Base-by-base conservation (phyloP, 2,797 vertebrate genomes). In the Gymnocypris eckloni region DNA sequence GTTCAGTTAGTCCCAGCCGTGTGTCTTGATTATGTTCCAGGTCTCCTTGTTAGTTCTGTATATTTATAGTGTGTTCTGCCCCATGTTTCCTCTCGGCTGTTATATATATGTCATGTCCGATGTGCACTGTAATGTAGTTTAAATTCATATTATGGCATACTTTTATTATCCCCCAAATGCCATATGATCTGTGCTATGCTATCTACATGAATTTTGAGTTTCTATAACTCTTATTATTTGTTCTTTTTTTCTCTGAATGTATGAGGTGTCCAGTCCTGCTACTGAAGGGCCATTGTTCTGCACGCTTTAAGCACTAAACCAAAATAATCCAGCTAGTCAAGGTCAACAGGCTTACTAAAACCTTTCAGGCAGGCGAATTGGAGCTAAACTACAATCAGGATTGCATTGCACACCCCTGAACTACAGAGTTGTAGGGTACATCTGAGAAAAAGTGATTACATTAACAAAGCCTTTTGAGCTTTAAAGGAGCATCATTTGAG, bases 381-480 rank as follows among this genome's bases (percentile, higher is more conserved):
- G 6, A 77, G 16, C 20, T 39, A 77, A 77, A 28, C 8, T 39
- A 15, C 28, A 52, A 54, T 56, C 11, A 56, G 50, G 10, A 39
- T 22, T 56, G 18, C 28, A 54, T 54, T 50, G 15, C 18, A 77
- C 18, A 56, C 25, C 45, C 25, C 7, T 52, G 48, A 18, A 52
- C 25, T 50, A 52, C 25, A 8, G n/a, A 72, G 72, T 75, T 75
- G 28, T 75, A 52, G 25, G 72, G 48, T 33, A 56, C 28, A 37
- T 77, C 33, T 77, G 33, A 77, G 20, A 78, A 18, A 37, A 76
- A 41, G 22, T n/a, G 39, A 78, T 25, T n/a, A n/a, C 37, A 43
- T 41, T 59, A 78, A 41, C 52, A 56, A 59, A 80, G 61, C 61
- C 61, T 13, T 48, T 10, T 48, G 25, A 80, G 59, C 59, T 66